Percentiles rank a stretch among this genome's conserved stretches.
Conservation (phyloP, 2,888 invertebrate genomes). For the Aricia artaxerxes region DNA sequence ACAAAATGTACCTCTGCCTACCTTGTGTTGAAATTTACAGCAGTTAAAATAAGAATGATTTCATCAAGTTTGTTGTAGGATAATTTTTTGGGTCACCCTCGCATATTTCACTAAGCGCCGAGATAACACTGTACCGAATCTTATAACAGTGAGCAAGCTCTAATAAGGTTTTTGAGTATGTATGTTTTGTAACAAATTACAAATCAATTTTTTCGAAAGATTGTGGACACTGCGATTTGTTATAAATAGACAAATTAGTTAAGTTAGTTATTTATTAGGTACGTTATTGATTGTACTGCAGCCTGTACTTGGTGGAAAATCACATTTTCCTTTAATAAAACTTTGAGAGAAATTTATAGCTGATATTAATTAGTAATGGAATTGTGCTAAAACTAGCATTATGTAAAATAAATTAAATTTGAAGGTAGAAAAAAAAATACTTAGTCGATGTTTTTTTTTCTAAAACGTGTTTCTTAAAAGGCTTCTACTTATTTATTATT, state of each 20-base stretch:
- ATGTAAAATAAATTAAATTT: too few species aligned
- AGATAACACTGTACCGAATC: neutral
- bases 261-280: too few species aligned
- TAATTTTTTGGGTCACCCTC: constrained; percentile 52
- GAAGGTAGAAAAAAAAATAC: too few species aligned
- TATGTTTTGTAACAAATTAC: neutral
- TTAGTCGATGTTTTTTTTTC: too few species aligned
- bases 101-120: constrained; percentile 17
- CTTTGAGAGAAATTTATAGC: too few species aligned
- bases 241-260: too few species aligned
- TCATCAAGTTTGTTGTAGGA: constrained; percentile 55
- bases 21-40: constrained; percentile 49
- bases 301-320: too few species aligned
- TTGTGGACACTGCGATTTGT: too few species aligned
- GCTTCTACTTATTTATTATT: neutral
- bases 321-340: too few species aligned
- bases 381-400: too few species aligned
- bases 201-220: neutral
- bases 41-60: constrained; percentile 55
- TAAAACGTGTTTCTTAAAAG: neutral
- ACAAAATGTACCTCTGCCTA: constrained; percentile 45
- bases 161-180: neutral
- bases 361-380: too few species aligned
- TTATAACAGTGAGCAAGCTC: neutral
- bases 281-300: too few species aligned